Evolutionary conservation across 2,797 vertebrate genomes (phyloP).

Genomic region (Molothrus aeneus): DNA sequence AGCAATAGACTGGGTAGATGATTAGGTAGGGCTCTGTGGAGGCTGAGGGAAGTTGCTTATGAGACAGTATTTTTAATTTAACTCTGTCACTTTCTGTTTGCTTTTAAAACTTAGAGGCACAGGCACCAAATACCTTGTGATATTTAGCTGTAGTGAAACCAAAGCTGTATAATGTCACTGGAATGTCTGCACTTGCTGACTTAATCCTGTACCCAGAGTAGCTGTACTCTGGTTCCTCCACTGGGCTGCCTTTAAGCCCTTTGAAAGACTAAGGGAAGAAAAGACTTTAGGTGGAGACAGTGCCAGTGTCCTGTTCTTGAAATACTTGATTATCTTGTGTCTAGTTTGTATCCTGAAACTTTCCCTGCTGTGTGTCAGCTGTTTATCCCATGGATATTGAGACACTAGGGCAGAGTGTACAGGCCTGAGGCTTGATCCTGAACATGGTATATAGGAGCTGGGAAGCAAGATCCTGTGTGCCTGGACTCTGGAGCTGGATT

Average conservation of each 20-base stretch:
- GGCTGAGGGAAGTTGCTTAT: not conserved
- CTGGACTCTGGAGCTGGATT: not conserved
- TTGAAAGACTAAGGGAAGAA: not conserved
- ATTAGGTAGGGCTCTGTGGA: not conserved
- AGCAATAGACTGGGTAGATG: not conserved
- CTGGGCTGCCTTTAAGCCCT: not conserved
- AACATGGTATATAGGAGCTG: fast-evolving
- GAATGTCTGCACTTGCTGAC: not conserved
- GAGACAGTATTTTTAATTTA: not conserved
- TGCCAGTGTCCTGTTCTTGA: not conserved
- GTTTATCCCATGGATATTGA: not conserved
- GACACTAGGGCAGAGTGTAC: not conserved
- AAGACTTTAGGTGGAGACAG: not conserved
- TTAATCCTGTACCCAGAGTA: not conserved
- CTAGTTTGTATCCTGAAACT: not conserved
- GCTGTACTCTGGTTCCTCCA: not conserved
- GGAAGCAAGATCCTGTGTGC: not conserved
- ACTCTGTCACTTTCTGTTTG: not conserved
- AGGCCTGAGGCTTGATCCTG: not conserved
- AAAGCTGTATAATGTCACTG: not conserved
- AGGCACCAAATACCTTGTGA: not conserved
- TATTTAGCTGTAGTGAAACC: not conserved
- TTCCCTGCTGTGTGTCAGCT: not conserved
- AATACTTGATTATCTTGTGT: not conserved
- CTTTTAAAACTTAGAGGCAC: not conserved